Conservation (phyloP, 64 coral and sea anemone genomes). For the Hydrozoanthus tunicans region DNA sequence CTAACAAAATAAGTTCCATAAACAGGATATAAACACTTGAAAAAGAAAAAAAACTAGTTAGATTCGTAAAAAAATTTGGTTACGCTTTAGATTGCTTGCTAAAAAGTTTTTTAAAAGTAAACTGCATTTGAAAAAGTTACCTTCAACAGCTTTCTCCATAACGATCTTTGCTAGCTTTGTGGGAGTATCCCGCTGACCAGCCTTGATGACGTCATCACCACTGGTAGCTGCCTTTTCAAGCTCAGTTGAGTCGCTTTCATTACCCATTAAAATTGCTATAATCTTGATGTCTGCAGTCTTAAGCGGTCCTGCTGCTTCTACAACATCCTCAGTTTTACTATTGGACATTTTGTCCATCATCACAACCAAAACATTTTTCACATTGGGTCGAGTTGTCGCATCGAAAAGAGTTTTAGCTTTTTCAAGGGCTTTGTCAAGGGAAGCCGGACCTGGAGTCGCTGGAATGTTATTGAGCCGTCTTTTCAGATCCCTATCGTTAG, state of each 20-base stretch:
- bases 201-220: slow-evolving; percentile 69
- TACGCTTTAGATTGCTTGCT: too few species aligned
- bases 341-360: slow-evolving; percentile 75
- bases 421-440: slow-evolving; percentile 57
- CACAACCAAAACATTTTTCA: slow-evolving; percentile 69
- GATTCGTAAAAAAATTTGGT: too few species aligned
- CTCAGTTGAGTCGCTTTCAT: slow-evolving; percentile 55
- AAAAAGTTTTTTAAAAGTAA: too few species aligned
- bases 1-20: too few species aligned
- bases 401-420: slow-evolving; percentile 81
- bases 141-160: slow-evolving; percentile 49
- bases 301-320: slow-evolving; percentile 27
- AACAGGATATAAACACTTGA: too few species aligned
- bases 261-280: slow-evolving; percentile 68
- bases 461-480: slow-evolving; percentile 8
- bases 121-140: slow-evolving; percentile 13
- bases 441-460: slow-evolving; percentile 41
- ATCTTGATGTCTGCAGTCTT: slow-evolving; percentile 55
- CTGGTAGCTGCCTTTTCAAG: slow-evolving; percentile 42
- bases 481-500: slow-evolving; percentile 52
- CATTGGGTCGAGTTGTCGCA: slow-evolving; percentile 56
- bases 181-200: slow-evolving; percentile 45
- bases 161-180: slow-evolving; percentile 55
- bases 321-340: slow-evolving; percentile 56
- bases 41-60: too few species aligned